These are phyloP conservation scores for Agrotis puta DNA, from an alignment of 2,888 invertebrate species.

Conservation along the genomic window DNA sequence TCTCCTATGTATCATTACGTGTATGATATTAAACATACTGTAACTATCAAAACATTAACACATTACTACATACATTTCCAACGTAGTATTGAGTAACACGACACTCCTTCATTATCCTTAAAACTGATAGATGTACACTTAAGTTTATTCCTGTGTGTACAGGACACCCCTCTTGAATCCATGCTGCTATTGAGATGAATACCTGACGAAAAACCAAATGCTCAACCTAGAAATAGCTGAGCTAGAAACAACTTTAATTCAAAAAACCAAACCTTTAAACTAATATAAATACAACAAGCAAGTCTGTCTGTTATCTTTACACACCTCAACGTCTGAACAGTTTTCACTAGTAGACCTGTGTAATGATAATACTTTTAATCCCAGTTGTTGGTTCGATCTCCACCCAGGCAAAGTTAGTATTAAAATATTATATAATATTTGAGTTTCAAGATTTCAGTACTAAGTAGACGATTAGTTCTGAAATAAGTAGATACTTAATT, in stretches of 20 bases:
- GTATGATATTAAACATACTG: neutral
- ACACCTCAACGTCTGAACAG: neutral
- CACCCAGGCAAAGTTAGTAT: neutral
- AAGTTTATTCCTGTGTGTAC: neutral
- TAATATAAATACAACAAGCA: neutral
- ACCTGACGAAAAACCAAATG: neutral
- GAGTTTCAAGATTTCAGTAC: neutral
- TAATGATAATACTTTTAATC: neutral
- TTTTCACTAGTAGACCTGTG: neutral
- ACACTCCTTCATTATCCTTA: too few relatives aligned
- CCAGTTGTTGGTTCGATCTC: neutral
- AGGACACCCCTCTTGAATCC: neutral
- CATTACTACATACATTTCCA: neutral
- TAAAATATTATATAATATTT: neutral
- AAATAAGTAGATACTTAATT: too few relatives aligned
- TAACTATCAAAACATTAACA: neutral
- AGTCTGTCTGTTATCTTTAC: neutral
- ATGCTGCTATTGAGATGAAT: neutral
- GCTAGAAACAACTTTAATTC: too few relatives aligned
- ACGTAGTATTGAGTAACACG: neutral
- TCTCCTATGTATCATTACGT: neutral
- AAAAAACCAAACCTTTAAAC: too few relatives aligned
- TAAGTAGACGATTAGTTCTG: neutral
- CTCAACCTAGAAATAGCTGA: neutral
- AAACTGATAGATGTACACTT: neutral